Conservation (phyloP, 1,140 invertebrate species). For the Babylonia areolata region DNA sequence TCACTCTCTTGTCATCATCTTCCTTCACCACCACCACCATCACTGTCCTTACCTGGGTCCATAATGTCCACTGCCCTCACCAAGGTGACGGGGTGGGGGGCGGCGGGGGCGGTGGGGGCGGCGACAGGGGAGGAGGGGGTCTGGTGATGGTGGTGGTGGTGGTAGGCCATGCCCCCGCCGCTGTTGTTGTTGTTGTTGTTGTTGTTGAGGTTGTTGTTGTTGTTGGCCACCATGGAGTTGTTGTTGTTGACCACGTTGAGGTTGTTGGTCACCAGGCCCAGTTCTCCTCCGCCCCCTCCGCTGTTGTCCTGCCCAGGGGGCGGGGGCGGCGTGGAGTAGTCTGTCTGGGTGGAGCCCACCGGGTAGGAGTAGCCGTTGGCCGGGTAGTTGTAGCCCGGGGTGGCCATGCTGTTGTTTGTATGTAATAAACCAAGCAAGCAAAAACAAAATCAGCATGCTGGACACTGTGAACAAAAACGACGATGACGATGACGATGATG, state of each 20-base stretch:
- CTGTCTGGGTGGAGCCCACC: conserved; percentile 32
- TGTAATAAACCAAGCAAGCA: no score
- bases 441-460: no score
- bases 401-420: not conserved
- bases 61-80: conserved; percentile 64
- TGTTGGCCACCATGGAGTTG: conserved; percentile 41
- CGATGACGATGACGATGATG: no score
- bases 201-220: conserved; percentile 56
- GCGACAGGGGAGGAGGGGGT: conserved; percentile 51
- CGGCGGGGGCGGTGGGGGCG: conserved; percentile 46
- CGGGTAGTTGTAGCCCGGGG: conserved; percentile 33
- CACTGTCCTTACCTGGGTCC: conserved; percentile 67
- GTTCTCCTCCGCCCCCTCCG: not conserved
- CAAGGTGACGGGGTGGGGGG: conserved; percentile 59
- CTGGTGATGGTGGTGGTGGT: conserved; percentile 45
- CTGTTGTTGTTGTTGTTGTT: conserved; percentile 45
- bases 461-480: no score
- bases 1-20: no score
- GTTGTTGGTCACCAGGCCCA: conserved; percentile 3
- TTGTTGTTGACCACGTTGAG: conserved; percentile 37
- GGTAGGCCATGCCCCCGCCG: conserved; percentile 41
- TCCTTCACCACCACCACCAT: no score
- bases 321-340: conserved; percentile 30
- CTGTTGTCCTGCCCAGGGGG: conserved; percentile 12
- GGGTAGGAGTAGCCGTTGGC: conserved; percentile 50